These are phyloP conservation scores for Tinamus major DNA, from an alignment of 2,797 vertebrate genomes.

Conservation along the genomic window DNA sequence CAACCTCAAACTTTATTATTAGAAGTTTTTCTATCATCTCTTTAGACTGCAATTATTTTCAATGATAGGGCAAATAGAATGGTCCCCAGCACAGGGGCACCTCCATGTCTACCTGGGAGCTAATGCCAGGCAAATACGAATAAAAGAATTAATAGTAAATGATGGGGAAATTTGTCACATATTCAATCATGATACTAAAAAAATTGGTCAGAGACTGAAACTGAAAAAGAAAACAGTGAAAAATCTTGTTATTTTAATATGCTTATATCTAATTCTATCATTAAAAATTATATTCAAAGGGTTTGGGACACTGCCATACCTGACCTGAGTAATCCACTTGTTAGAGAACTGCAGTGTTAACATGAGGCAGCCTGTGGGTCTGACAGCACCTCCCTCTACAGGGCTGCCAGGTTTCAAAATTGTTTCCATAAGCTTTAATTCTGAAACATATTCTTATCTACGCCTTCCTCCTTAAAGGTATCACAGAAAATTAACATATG, in stretches of 20 bases:
- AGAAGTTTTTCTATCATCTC: neutral
- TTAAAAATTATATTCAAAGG: neutral
- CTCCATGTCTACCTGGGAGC: neutral
- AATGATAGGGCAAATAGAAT: neutral
- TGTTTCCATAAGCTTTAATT: neutral
- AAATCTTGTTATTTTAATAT: neutral
- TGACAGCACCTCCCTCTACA: neutral
- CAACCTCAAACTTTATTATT: neutral
- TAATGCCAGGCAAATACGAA: neutral
- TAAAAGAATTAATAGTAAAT: neutral
- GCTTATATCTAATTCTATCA: neutral
- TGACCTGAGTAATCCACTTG: neutral
- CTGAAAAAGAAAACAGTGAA: neutral
- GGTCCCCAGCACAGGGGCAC: fast-evolving
- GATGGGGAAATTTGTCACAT: neutral
- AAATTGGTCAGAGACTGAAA: neutral
- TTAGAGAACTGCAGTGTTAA: neutral
- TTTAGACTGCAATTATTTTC: neutral
- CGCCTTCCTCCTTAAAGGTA: neutral
- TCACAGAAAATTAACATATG: neutral
- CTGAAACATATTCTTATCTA: neutral
- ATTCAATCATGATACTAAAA: neutral
- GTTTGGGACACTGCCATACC: neutral
- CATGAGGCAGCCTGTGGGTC: neutral
- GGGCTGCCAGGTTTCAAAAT: neutral